phyloP scores from a whole-genome alignment of 2,113 vertebrate species.

The Xiphophorus couchianus region DNA sequence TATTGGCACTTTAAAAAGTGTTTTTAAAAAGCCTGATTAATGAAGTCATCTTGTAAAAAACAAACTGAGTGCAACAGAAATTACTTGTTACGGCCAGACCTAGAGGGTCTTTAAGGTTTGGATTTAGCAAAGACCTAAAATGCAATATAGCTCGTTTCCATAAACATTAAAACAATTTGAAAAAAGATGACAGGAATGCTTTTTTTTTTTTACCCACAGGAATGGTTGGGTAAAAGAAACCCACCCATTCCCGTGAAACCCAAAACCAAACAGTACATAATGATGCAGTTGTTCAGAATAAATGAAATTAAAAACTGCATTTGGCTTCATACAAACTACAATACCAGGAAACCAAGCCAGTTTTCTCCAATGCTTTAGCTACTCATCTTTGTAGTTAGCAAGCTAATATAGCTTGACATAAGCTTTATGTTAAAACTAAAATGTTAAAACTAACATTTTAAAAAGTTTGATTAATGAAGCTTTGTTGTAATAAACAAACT shows the following conservation, averaged over 20 bases:
- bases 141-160: not conserved
- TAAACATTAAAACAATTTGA: conserved; percentile 5
- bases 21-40: no score
- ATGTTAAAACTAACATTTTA: no score
- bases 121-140: not conserved
- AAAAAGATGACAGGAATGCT: conserved; percentile 12
- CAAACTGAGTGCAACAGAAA: no score
- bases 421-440: no score
- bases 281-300: conserved; percentile 15
- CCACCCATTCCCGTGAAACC: not conserved
- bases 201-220: conserved; percentile 53
- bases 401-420: not conserved
- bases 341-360: not conserved
- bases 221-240: conserved; percentile 25
- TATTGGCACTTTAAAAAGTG: no score
- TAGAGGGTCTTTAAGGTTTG: no score
- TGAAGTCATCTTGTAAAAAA: no score
- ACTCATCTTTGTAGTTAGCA: not conserved
- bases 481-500: no score
- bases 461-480: no score
- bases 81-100: no score
- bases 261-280: conserved; percentile 59
- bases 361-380: no score
- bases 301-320: conserved; percentile 12
- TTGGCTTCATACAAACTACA: conserved; percentile 13